Percentiles rank a stretch among this genome's conserved stretches.
Evolutionary conservation across 2,113 vertebrate species (phyloP).

Genomic region (Accipiter cooperii): DNA sequence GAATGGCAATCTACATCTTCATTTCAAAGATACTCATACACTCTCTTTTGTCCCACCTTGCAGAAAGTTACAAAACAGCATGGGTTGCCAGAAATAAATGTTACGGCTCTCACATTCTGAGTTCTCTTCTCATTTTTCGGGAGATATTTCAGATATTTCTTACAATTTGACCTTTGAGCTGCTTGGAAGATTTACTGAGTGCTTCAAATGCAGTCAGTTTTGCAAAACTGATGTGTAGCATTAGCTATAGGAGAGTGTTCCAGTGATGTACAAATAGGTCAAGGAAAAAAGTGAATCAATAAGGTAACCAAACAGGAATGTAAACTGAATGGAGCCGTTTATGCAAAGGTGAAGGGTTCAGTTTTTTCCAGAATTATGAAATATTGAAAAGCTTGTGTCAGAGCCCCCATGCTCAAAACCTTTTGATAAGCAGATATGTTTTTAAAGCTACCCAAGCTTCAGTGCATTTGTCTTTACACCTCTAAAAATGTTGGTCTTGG

Average conservation of each 20-base stretch:
- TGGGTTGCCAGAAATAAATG: background rate
- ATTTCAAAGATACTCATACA: background rate
- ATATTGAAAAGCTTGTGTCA: slow-evolving; percentile 44
- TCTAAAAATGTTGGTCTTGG: slow-evolving; percentile 25
- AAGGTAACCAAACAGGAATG: slow-evolving; percentile 37
- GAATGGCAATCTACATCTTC: background rate
- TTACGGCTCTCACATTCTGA: background rate
- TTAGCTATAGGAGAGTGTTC: slow-evolving; percentile 28
- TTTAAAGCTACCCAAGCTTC: slow-evolving; percentile 1
- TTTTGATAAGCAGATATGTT: slow-evolving; percentile 40
- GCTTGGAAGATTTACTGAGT: slow-evolving; percentile 25
- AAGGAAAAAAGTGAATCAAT: slow-evolving; percentile 39
- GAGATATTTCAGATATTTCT: slow-evolving; percentile 48
- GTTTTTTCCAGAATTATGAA: slow-evolving; percentile 29
- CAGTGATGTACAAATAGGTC: slow-evolving; percentile 48
- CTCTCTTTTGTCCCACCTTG: background rate
- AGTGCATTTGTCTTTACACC: background rate
- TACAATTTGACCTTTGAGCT: slow-evolving; percentile 40
- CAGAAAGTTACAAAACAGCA: background rate
- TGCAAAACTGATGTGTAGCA: slow-evolving; percentile 20
- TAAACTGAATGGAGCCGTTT: slow-evolving; percentile 44
- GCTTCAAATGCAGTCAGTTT: slow-evolving; percentile 15
- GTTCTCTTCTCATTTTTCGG: background rate
- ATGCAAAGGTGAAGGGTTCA: slow-evolving; percentile 25
- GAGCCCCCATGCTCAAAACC: background rate